Conservation (phyloP, 2,113 vertebrate species). For the Dasyprocta punctata region DNA sequence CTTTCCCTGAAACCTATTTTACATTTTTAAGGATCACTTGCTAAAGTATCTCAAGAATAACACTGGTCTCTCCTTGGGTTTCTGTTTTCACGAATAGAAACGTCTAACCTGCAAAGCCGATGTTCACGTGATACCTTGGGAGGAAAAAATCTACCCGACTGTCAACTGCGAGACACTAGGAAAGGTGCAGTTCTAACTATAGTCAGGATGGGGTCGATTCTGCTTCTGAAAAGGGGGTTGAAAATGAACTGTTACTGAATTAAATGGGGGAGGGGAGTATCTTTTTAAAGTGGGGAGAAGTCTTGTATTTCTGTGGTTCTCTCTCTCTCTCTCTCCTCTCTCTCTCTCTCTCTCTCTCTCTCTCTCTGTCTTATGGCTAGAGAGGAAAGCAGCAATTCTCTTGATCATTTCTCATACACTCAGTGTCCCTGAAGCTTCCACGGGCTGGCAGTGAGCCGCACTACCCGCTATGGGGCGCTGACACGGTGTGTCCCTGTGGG, state of each 20-base stretch:
- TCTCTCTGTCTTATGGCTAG: not conserved
- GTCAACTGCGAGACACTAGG: conserved; percentile 78
- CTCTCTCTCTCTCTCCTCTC: not conserved
- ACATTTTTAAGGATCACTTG: conserved; percentile 4
- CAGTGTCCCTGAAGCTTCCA: not conserved
- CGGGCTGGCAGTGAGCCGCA: not conserved
- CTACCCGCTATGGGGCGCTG: fast-evolving
- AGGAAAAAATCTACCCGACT: conserved; percentile 70
- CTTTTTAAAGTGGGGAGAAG: not conserved
- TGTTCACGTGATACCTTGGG: conserved; percentile 87
- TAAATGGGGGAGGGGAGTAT: not conserved
- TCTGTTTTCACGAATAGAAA: conserved; percentile 81
- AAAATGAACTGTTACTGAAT: conserved; percentile 6
- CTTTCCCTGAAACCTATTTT: not conserved
- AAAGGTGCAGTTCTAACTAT: conserved; percentile 71
- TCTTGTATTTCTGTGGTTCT: not conserved
- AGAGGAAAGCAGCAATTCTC: not conserved
- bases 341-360: too few relatives aligned
- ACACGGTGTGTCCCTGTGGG: too few relatives aligned
- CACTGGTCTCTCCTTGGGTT: conserved; percentile 42
- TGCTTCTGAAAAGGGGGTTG: conserved; percentile 26
- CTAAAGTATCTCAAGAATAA: not conserved
- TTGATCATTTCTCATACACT: not conserved
- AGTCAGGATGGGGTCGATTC: not conserved
- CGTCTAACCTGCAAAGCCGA: conserved; percentile 84